Evolutionary conservation across 2,113 vertebrate genomes (phyloP).

Genomic region (Barnardius zonarius): DNA sequence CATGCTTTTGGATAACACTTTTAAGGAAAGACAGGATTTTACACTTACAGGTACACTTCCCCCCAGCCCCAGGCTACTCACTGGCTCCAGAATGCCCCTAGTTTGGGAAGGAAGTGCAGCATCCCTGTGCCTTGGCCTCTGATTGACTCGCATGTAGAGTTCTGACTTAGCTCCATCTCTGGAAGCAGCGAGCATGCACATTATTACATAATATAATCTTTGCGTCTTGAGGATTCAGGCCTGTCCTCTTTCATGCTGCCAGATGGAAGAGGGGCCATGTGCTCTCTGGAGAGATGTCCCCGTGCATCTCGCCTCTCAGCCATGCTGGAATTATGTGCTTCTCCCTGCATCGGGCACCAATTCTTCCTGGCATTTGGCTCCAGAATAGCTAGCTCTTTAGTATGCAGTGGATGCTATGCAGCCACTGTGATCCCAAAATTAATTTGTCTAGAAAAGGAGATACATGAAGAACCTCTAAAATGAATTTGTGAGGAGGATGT

Average conservation of each 20-base stretch:
- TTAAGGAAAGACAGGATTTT: not conserved
- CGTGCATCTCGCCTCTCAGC: not conserved
- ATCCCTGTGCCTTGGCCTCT: not conserved
- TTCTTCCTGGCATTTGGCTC: conserved; percentile 30
- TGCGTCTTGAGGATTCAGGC: conserved; percentile 59
- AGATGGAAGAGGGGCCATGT: conserved; percentile 55
- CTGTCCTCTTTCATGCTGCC: conserved; percentile 61
- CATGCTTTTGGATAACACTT: not conserved
- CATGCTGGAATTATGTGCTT: conserved; percentile 8
- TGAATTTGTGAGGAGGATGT: not conserved
- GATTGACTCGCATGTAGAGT: not conserved
- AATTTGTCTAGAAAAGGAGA: conserved; percentile 44
- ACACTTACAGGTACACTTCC: not conserved
- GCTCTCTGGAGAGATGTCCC: conserved; percentile 31
- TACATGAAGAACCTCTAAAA: not conserved
- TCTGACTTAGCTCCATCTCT: not conserved
- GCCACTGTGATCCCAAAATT: conserved; percentile 23
- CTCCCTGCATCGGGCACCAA: not conserved
- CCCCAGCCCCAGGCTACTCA: not conserved
- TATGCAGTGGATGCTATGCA: not conserved
- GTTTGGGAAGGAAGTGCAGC: not conserved
- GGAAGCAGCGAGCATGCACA: not conserved
- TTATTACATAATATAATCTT: conserved; percentile 65
- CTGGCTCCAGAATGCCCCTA: not conserved
- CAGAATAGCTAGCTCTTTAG: conserved; percentile 39